Evolutionary conservation across 2,888 invertebrate genomes (phyloP).

Genomic region (Thymelicus acteon): DNA sequence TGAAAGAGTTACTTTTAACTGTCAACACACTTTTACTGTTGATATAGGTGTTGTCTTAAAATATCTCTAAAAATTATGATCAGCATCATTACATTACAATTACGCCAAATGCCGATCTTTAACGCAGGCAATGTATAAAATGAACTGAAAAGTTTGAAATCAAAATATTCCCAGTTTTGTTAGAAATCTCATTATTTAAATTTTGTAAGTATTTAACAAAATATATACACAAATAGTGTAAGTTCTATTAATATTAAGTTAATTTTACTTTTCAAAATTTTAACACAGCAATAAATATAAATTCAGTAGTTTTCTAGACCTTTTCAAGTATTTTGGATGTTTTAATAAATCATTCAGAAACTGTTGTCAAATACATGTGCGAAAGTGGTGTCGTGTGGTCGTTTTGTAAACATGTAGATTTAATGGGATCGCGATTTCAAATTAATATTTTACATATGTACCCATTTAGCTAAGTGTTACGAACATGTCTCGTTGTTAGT

Average conservation of each 20-base stretch:
- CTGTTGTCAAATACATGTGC: background rate
- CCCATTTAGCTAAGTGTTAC: slow-evolving; percentile 5
- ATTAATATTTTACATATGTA: slow-evolving; percentile 41
- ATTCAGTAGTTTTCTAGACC: background rate
- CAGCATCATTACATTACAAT: no score
- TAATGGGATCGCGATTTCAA: slow-evolving; percentile 63
- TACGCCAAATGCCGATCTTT: background rate
- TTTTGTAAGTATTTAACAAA: background rate
- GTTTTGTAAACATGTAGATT: slow-evolving; percentile 74
- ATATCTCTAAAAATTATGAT: background rate
- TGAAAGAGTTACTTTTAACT: no score
- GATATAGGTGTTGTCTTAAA: no score
- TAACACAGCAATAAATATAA: background rate
- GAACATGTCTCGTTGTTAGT: background rate
- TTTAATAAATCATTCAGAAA: background rate
- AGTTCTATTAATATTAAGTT: slow-evolving; percentile 2
- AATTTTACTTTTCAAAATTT: background rate
- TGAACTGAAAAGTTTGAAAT: background rate
- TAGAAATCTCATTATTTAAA: background rate
- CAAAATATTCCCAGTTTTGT: background rate
- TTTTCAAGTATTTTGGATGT: background rate
- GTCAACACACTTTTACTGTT: no score
- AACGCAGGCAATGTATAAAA: background rate
- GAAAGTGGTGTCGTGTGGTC: background rate
- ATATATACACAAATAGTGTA: slow-evolving; percentile 4